These are phyloP conservation scores for Parauchenoglanis ngamensis DNA, from an alignment of 2,797 vertebrate genomes.

Conservation along the genomic window DNA sequence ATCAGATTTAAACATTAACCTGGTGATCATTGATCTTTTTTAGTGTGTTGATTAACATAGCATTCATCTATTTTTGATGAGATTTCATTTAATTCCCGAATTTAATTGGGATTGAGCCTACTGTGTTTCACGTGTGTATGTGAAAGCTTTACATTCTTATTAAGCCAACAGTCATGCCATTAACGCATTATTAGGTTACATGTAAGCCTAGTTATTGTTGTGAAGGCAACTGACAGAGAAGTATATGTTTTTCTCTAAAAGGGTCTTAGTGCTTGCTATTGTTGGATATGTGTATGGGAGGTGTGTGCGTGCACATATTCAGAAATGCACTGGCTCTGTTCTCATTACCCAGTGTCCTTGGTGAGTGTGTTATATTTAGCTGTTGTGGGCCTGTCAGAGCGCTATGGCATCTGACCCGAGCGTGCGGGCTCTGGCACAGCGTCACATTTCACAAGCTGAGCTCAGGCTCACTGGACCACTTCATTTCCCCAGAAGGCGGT, in stretches of 20 bases:
- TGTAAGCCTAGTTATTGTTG: background rate
- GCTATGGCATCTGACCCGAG: conserved; percentile 33
- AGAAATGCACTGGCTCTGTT: conserved; percentile 36
- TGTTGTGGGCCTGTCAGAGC: conserved; percentile 31
- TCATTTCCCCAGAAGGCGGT: conserved; percentile 36
- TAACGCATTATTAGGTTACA: background rate
- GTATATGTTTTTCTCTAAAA: background rate
- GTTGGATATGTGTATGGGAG: conserved; percentile 23
- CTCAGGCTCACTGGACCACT: conserved; percentile 54
- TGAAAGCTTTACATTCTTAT: background rate
- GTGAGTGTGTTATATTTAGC: conserved; percentile 63
- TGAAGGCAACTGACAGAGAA: background rate
- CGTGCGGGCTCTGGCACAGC: conserved; percentile 19
- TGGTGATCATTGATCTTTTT: background rate
- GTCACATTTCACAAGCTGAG: conserved; percentile 55
- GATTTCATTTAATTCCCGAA: background rate
- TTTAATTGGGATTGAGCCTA: background rate
- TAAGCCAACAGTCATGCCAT: background rate
- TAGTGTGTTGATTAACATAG: background rate
- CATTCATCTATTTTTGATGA: background rate
- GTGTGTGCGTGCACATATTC: conserved; percentile 43
- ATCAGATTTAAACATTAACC: background rate
- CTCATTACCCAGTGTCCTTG: conserved; percentile 44
- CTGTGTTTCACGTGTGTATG: background rate
- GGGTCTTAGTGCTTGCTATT: background rate